Conservation (phyloP, 2,113 vertebrate genomes). For the Clarias macrocephalus region DNA sequence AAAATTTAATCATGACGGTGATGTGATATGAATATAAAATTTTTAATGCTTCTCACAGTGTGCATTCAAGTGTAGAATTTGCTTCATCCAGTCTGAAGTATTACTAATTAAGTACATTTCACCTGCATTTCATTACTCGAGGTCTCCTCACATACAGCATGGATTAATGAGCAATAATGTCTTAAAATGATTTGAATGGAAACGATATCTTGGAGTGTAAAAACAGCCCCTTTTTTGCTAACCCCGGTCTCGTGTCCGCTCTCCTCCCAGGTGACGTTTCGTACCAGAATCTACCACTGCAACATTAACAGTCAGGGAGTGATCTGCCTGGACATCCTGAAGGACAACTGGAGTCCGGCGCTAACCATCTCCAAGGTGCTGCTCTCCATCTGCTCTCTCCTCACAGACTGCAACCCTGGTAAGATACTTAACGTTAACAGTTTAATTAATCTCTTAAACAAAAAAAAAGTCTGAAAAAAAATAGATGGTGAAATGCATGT, state of each 20-base stretch:
- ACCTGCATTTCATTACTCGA: not conserved
- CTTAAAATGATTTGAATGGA: not conserved
- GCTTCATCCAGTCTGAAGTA: not conserved
- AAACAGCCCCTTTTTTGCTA: not conserved
- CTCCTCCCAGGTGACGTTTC: constrained; percentile 85
- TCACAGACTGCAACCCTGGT: constrained; percentile 97
- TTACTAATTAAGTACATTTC: not conserved
- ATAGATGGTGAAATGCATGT: not conserved
- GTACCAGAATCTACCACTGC: constrained; percentile 96
- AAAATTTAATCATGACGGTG: no score
- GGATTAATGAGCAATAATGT: not conserved
- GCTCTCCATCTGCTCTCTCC: constrained; percentile 95
- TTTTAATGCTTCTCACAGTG: not conserved
- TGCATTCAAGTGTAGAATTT: not conserved
- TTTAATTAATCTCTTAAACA: not conserved
- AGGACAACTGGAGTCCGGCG: constrained; percentile 95
- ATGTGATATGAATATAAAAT: not conserved
- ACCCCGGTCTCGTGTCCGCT: not conserved
- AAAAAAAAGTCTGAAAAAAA: no score
- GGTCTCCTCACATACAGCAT: not conserved
- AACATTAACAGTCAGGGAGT: constrained; percentile 98
- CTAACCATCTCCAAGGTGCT: constrained; percentile 95
- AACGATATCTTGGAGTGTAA: not conserved
- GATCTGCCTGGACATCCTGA: constrained; percentile 96
- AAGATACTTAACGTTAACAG: constrained; percentile 60